Percentiles rank a stretch among this genome's conserved stretches.
Conservation (phyloP, 2,797 vertebrate species). For the Microctenopoma steveboyesi region DNA sequence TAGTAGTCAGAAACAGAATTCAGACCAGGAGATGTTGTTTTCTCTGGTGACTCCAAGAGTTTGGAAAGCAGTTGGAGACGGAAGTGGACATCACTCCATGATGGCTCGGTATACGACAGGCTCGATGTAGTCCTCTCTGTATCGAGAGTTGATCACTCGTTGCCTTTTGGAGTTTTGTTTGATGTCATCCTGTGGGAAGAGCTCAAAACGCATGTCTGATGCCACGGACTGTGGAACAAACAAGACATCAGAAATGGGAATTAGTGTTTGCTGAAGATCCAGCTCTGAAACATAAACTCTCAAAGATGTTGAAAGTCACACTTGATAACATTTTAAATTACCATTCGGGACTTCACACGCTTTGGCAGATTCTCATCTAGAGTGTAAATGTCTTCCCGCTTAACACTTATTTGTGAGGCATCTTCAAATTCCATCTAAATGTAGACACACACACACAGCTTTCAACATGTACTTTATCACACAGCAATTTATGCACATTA, state of each 20-base stretch:
- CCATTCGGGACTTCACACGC: conserved; percentile 94
- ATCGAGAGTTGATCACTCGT: conserved; percentile 95
- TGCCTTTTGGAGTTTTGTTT: conserved; percentile 95
- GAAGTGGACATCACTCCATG: conserved; percentile 88
- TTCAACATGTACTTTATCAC: background rate
- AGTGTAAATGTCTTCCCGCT: conserved; percentile 95
- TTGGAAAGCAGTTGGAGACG: background rate
- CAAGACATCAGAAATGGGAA: background rate
- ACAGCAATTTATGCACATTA: background rate
- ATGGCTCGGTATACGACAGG: conserved; percentile 94
- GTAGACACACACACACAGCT: background rate
- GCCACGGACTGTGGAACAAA: conserved; percentile 88
- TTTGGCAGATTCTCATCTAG: conserved; percentile 96
- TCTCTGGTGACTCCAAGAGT: conserved; percentile 4
- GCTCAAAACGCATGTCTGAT: conserved; percentile 97
- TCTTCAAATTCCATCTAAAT: conserved; percentile 96
- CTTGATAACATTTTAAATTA: conserved; percentile 49
- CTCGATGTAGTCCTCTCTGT: conserved; percentile 96
- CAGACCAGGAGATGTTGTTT: background rate
- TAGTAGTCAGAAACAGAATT: conserved; percentile 23
- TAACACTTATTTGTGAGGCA: conserved; percentile 91
- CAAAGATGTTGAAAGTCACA: background rate
- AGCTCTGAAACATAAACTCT: background rate
- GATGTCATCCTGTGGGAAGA: conserved; percentile 92
- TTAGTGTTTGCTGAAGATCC: background rate